These are phyloP conservation scores for Gonioctena quinquepunctata DNA, from an alignment of 1,140 invertebrate species.

Conservation along the genomic window DNA sequence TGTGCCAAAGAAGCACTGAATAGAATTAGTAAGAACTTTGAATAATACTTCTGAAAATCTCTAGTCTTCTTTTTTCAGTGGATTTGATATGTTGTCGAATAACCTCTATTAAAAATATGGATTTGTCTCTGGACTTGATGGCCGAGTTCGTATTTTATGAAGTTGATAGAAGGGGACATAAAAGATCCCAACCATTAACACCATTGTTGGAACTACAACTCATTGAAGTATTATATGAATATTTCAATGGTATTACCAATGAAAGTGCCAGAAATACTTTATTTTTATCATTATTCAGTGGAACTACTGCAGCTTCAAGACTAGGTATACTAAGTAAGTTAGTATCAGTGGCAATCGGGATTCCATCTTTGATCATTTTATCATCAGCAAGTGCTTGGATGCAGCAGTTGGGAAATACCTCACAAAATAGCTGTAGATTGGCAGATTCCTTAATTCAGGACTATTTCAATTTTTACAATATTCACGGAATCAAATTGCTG, in stretches of 20 bases:
- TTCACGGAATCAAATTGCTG: conserved; percentile 68
- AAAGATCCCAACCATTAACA: conserved; percentile 59
- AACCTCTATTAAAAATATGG: conserved; percentile 61
- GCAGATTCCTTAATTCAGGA: conserved; percentile 77
- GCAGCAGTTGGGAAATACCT: conserved; percentile 81
- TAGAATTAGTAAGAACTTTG: conserved; percentile 60
- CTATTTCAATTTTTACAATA: conserved; percentile 74
- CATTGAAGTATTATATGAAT: conserved; percentile 75
- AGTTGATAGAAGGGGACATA: conserved; percentile 67
- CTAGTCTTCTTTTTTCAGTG: conserved; percentile 52
- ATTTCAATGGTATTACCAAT: conserved; percentile 68
- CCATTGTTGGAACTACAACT: conserved; percentile 76
- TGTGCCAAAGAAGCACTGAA: conserved; percentile 67
- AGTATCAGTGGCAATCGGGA: conserved; percentile 76
- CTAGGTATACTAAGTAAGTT: conserved; percentile 75
- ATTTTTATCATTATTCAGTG: conserved; percentile 76
- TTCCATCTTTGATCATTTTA: conserved; percentile 71
- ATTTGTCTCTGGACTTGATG: conserved; percentile 75
- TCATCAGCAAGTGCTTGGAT: conserved; percentile 82
- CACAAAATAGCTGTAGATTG: conserved; percentile 68
- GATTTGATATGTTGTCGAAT: conserved; percentile 58
- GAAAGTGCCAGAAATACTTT: conserved; percentile 79
- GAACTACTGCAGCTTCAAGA: conserved; percentile 67
- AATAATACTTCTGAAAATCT: conserved; percentile 5
- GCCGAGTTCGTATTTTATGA: conserved; percentile 83